A percentile compares a stretch with the other conserved stretches of the same genome.
These are phyloP conservation scores for Macrosoma leucophasiata DNA, from an alignment of 2,888 invertebrate species.

Conservation along the genomic window DNA sequence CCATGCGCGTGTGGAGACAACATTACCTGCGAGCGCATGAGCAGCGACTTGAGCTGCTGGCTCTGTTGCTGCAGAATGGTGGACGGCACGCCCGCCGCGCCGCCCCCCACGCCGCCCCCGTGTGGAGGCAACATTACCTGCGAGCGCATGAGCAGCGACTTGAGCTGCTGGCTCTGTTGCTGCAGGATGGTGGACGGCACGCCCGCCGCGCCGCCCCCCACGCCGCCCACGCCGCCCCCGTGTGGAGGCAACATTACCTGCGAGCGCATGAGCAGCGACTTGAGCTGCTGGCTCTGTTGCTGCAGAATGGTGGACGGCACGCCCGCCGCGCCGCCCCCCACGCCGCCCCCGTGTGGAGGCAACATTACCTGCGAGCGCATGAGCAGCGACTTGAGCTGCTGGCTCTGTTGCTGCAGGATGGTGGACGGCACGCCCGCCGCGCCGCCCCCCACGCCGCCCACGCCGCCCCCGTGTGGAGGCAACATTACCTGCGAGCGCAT, in stretches of 20 bases:
- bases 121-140: too few relatives aligned
- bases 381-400: slow-evolving; percentile 66
- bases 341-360: slow-evolving; percentile 32
- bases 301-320: slow-evolving; percentile 57
- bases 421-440: slow-evolving; percentile 40
- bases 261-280: slow-evolving; percentile 61
- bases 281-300: slow-evolving; percentile 69
- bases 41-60: slow-evolving; percentile 65
- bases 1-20: too few relatives aligned
- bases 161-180: slow-evolving; percentile 69
- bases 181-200: slow-evolving; percentile 57
- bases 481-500: slow-evolving; percentile 63
- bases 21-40: slow-evolving; percentile 65
- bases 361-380: slow-evolving; percentile 58
- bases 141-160: slow-evolving; percentile 61
- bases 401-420: slow-evolving; percentile 68
- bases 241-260: too few relatives aligned
- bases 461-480: slow-evolving; percentile 44
- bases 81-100: slow-evolving; percentile 38
- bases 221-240: slow-evolving; percentile 38
- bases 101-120: slow-evolving; percentile 32
- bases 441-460: slow-evolving; percentile 30
- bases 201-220: slow-evolving; percentile 31
- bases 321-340: slow-evolving; percentile 31
- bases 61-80: slow-evolving; percentile 68